Evolutionary conservation across 2,888 invertebrate species (phyloP).

Genomic region (Cheilosia grossa): DNA sequence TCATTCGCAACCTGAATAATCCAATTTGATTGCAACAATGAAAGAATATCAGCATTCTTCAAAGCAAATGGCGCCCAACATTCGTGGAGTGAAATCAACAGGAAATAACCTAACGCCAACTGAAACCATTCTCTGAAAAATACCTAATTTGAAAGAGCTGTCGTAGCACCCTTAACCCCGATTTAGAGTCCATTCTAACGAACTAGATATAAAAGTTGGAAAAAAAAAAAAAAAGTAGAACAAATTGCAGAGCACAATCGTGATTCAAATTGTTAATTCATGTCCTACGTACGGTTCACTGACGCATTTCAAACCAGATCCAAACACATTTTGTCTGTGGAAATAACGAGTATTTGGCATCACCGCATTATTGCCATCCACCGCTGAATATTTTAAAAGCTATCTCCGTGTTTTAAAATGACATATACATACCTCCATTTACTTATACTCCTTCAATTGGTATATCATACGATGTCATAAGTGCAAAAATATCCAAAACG

Average conservation of each 20-base stretch:
- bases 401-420: conserved; percentile 54
- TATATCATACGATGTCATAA: conserved; percentile 15
- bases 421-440: background rate
- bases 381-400: conserved; percentile 46
- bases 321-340: conserved; percentile 53
- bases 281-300: conserved; percentile 11
- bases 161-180: background rate
- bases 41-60: conserved; percentile 38
- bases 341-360: conserved; percentile 42
- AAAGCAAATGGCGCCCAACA: conserved; percentile 51
- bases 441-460: background rate
- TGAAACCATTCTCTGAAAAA: conserved; percentile 1
- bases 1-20: background rate
- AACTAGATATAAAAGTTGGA: background rate
- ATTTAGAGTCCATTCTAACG: conserved; percentile 10
- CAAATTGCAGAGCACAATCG: background rate
- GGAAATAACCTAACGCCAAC: conserved; percentile 20
- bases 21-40: conserved; percentile 38
- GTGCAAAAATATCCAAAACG: conserved; percentile 40
- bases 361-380: conserved; percentile 16
- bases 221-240: background rate
- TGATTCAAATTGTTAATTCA: conserved; percentile 26
- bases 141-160: background rate
- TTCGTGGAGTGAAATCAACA: conserved; percentile 44
- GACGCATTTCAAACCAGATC: conserved; percentile 47